Evolutionary conservation across 2,113 vertebrate species (phyloP).

Genomic region (Cepphus grylle): DNA sequence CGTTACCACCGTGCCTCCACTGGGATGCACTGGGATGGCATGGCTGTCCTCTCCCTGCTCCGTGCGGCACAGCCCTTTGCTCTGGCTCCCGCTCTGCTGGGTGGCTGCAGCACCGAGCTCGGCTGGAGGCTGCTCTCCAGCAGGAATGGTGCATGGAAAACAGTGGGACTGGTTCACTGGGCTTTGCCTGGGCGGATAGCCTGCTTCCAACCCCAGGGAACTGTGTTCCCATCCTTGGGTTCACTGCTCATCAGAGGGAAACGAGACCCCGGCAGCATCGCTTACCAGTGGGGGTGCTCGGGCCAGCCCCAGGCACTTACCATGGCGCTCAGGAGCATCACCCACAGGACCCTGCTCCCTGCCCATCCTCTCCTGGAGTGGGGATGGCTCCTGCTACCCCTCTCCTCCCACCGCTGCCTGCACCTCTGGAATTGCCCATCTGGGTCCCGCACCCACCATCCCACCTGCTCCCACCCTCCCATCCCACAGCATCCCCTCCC

Average conservation of each 20-base stretch:
- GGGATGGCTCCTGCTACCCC: background rate
- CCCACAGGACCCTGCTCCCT: background rate
- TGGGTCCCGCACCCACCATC: rapidly evolving
- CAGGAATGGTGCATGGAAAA: rapidly evolving
- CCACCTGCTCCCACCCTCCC: background rate
- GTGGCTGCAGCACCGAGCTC: background rate
- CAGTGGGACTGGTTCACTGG: rapidly evolving
- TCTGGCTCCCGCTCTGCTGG: rapidly evolving
- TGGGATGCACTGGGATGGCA: background rate
- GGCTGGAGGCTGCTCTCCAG: background rate
- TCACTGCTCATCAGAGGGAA: background rate
- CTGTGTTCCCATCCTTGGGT: background rate
- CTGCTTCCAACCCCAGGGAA: background rate
- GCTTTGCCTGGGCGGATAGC: background rate
- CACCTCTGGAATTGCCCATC: background rate
- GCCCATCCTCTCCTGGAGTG: rapidly evolving
- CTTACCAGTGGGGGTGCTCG: no score
- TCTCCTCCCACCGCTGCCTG: background rate
- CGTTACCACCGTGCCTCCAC: rapidly evolving
- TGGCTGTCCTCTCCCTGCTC: background rate
- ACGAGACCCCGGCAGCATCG: background rate
- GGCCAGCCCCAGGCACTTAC: background rate
- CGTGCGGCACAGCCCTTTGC: rapidly evolving
- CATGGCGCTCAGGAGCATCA: background rate
- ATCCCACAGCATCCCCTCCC: background rate